Evolutionary conservation across 2,113 vertebrate genomes (phyloP).

Genomic region (Dascyllus trimaculatus): DNA sequence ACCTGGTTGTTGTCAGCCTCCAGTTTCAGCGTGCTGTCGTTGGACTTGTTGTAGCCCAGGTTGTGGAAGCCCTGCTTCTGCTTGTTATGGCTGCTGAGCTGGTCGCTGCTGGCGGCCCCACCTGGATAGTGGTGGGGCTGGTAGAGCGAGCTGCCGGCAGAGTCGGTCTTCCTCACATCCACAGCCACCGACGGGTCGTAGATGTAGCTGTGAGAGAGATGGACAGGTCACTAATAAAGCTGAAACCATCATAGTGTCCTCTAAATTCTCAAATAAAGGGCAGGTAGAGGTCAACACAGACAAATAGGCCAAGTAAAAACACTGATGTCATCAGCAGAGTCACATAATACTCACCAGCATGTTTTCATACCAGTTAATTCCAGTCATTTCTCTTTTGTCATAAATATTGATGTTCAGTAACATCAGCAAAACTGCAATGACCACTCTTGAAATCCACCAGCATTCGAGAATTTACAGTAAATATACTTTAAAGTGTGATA

Average conservation of each 20-base stretch:
- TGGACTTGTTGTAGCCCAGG: constrained; percentile 80
- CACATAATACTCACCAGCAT: neutral
- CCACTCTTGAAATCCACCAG: too few relatives aligned
- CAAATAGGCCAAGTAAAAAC: neutral
- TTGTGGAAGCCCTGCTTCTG: constrained; percentile 85
- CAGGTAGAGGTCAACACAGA: neutral
- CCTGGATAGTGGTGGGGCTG: constrained; percentile 63
- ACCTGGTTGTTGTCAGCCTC: constrained; percentile 86
- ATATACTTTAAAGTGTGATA: too few relatives aligned
- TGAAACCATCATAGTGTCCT: neutral
- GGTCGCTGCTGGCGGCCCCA: neutral
- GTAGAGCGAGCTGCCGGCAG: constrained; percentile 73
- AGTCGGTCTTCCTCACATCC: constrained; percentile 76
- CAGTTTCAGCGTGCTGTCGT: constrained; percentile 74
- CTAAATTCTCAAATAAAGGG: neutral
- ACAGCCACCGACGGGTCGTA: constrained; percentile 79
- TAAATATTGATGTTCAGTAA: too few relatives aligned
- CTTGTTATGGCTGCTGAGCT: constrained; percentile 15
- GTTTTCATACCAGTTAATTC: neutral
- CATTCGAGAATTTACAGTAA: too few relatives aligned
- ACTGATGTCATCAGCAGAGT: neutral
- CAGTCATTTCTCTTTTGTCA: neutral
- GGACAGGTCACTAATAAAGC: neutral
- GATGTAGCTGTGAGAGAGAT: constrained; percentile 77
- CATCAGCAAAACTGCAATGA: neutral